A percentile compares a stretch with the other conserved stretches of the same genome.
Evolutionary conservation across 2,113 vertebrate genomes (phyloP).

Genomic region (Triplophysa siluroides): DNA sequence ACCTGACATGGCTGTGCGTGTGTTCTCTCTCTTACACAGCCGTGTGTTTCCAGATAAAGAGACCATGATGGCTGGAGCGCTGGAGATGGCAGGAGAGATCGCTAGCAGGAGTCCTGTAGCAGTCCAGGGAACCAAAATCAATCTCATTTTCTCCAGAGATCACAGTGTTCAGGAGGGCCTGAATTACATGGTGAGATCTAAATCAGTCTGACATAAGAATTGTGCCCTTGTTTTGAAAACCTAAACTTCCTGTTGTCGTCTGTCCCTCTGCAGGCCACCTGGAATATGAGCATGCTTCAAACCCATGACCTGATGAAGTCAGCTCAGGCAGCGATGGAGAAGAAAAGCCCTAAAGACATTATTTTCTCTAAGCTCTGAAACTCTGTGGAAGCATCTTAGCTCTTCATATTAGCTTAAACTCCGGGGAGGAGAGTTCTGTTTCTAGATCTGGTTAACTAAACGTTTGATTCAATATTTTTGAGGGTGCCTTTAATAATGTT

Average conservation of each 20-base stretch:
- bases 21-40: constrained; percentile 62
- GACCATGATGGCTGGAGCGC: constrained; percentile 72
- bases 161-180: constrained; percentile 80
- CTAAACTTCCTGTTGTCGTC: not conserved
- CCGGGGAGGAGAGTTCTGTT: not conserved
- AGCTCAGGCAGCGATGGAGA: constrained; percentile 81
- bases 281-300: constrained; percentile 96
- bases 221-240: not conserved
- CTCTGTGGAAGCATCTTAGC: not conserved
- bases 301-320: constrained; percentile 83
- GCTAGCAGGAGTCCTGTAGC: constrained; percentile 84
- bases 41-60: constrained; percentile 83
- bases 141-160: constrained; percentile 84
- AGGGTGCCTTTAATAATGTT: constrained; percentile 6
- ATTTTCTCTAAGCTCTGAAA: constrained; percentile 82
- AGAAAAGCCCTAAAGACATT: constrained; percentile 73
- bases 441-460: not conserved
- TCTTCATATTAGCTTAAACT: not conserved
- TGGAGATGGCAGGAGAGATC: constrained; percentile 81
- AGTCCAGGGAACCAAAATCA: constrained; percentile 86
- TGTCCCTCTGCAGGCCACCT: constrained; percentile 69
- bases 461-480: not conserved
- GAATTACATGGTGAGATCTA: constrained; percentile 70
- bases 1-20: not conserved
- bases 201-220: not conserved